Conservation (phyloP, 2,113 vertebrate genomes). For the Barnardius zonarius region DNA sequence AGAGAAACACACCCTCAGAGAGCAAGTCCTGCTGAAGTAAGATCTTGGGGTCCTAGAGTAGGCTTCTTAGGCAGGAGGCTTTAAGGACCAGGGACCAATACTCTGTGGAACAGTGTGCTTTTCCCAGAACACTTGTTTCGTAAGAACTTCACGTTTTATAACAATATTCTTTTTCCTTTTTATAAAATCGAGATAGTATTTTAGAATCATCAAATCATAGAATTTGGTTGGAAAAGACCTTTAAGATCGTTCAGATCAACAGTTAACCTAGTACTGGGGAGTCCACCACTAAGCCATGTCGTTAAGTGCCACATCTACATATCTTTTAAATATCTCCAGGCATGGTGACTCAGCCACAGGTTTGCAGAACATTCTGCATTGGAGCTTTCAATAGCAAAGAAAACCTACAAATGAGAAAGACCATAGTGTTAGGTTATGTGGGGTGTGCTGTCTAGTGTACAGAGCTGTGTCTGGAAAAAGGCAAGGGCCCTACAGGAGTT, state of each 20-base stretch:
- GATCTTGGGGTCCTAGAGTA: background rate
- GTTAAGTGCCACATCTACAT: background rate
- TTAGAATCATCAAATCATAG: background rate
- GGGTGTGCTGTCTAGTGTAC: background rate
- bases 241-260: background rate
- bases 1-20: background rate
- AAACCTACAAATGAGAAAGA: background rate
- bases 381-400: background rate
- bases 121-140: background rate
- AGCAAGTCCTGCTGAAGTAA: background rate
- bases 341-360: background rate
- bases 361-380: background rate
- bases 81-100: background rate
- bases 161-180: background rate
- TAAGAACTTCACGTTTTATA: background rate
- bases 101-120: background rate
- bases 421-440: background rate
- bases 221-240: background rate
- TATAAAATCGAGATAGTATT: background rate
- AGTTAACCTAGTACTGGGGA: background rate
- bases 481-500: background rate
- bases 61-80: background rate
- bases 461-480: background rate
- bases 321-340: background rate
- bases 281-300: background rate